phyloP scores from a whole-genome alignment of 2,113 vertebrate species.

The Channa maculata region DNA sequence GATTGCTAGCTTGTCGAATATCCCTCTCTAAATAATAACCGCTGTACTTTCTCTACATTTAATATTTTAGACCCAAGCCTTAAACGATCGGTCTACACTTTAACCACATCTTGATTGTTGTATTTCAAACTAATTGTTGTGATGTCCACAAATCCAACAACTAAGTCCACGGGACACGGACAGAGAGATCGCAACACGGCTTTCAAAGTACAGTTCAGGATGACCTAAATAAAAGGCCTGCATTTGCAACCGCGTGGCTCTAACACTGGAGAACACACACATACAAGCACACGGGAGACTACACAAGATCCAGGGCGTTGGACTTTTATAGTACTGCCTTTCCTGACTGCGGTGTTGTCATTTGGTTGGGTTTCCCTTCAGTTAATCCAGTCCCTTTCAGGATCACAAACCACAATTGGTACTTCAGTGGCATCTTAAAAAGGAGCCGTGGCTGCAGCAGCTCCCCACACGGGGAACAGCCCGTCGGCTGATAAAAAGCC shows the following conservation, averaged over 20 bases:
- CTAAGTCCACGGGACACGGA: background rate
- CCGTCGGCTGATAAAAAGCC: constrained; percentile 53
- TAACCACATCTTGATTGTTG: too few species aligned
- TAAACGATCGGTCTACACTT: too few species aligned
- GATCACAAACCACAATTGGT: constrained; percentile 31
- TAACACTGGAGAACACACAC: constrained; percentile 22
- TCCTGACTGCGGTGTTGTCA: constrained; percentile 27
- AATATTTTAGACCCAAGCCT: too few species aligned
- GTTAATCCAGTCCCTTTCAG: constrained; percentile 24
- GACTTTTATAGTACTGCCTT: constrained; percentile 19
- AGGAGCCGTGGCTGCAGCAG: constrained; percentile 37
- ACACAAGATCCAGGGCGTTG: background rate
- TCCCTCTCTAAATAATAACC: too few species aligned
- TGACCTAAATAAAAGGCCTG: constrained; percentile 41
- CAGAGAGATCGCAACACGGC: constrained; percentile 14
- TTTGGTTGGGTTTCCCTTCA: constrained; percentile 20
- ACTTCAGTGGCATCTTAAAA: constrained; percentile 26
- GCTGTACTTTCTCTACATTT: too few species aligned
- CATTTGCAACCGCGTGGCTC: background rate
- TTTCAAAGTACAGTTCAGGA: constrained; percentile 39
- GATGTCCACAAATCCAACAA: constrained; percentile 5
- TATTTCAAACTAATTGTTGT: too few species aligned
- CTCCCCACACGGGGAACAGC: constrained; percentile 29
- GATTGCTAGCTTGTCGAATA: too few species aligned
- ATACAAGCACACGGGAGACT: background rate